Base-by-base conservation (phyloP, 2,888 invertebrate species). In the Nemapogon koenigi region DNA sequence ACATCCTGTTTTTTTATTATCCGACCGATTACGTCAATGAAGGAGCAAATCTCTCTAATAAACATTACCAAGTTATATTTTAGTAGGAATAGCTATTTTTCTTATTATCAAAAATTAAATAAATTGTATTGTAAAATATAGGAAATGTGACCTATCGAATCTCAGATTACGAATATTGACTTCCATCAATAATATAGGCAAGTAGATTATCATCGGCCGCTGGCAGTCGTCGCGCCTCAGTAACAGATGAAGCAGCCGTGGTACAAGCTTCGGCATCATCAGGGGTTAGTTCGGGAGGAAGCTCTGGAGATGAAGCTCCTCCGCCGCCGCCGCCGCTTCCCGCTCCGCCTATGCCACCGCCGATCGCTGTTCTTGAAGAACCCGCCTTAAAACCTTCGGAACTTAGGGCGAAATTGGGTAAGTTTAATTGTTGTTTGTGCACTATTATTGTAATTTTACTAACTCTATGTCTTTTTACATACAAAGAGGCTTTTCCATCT, bases 271-370 rank as follows among this genome's bases (percentile, higher is more conserved):
- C 75, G 0, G 69, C 70, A 0, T 75, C 76, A 0, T 73, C 75
- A 2, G 37, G 75, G 1, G 75, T 73, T 1, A 72, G 72, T 0
- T 71, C 75, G 0, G 76, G 75, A 0, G 73, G 70, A 15, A 67
- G 69, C 25, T 72, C 62, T 36, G 81, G 54, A 48, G 76, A 75
- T 41, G 76, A 73, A 43, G 75, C 88, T 0, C 87, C 88, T 0
- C 89, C 88, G 0, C 89, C 89, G 0, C 89, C 89, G 0, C 89
- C 89, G 0, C 84, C 88, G 11, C 86, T 87, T 1, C 83, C 83
- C 1, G 80, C 83, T 0, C 62, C 82, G 1, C 79, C 76, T 3
- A 71, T 71, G 0, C 67, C 75, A 0, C 67, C 63, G 0, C 69
- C 73, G 1, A 62, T 57, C 0, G 85, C 81, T 36, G 84, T 87